Evolutionary conservation across 2,797 vertebrate species (phyloP).

Genomic region (Amniataba percoides): DNA sequence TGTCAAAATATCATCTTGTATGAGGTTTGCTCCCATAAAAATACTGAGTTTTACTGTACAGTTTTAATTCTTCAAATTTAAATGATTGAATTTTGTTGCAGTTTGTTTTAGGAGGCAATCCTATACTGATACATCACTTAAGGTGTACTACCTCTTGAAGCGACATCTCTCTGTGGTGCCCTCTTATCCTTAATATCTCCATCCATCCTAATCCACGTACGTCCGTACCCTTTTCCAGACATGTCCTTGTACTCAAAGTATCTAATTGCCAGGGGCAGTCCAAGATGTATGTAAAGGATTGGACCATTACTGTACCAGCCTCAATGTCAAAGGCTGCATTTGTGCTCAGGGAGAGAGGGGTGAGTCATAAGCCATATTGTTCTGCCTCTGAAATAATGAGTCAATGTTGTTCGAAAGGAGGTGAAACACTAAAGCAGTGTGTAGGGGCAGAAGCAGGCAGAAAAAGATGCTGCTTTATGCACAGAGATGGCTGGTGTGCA

Average conservation of each 20-base stretch:
- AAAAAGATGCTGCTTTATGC: not conserved
- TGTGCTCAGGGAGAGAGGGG: not conserved
- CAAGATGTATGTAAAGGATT: not conserved
- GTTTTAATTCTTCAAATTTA: not conserved
- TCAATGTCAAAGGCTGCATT: slow-evolving; percentile 23
- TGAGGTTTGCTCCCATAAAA: not conserved
- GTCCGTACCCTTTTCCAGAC: not conserved
- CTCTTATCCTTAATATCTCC: not conserved
- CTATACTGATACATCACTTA: not conserved
- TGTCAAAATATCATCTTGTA: not conserved
- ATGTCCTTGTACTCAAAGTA: not conserved
- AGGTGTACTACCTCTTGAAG: not conserved
- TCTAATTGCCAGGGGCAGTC: slow-evolving; percentile 5
- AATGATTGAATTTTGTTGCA: not conserved
- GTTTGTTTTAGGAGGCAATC: not conserved
- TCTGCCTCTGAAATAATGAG: slow-evolving; percentile 50
- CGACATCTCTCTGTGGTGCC: not conserved
- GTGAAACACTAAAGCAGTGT: not conserved
- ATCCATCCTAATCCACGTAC: not conserved
- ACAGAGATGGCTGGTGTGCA: not conserved
- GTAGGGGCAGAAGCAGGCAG: not conserved
- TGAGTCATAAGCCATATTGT: slow-evolving; percentile 32
- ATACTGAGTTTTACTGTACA: not conserved
- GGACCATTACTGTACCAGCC: not conserved
- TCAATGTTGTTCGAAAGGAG: not conserved